Conservation (phyloP, 2,113 vertebrate species). For the Pristiophorus japonicus region DNA sequence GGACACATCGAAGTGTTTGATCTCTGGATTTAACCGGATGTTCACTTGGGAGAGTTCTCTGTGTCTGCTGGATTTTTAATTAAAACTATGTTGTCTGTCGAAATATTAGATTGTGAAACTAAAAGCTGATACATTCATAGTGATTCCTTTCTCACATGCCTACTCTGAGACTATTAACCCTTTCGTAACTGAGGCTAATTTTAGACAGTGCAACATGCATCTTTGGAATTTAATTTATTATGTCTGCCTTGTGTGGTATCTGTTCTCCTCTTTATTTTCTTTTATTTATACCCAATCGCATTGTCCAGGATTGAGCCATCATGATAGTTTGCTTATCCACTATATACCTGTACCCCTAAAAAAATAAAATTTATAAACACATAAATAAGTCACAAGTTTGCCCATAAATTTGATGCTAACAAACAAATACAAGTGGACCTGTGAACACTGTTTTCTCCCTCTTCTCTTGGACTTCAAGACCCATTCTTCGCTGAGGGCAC, state of each 20-base stretch:
- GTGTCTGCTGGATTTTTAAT: neutral
- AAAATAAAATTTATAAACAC: neutral
- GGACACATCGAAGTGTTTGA: neutral
- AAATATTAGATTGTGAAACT: neutral
- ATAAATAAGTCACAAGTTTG: neutral
- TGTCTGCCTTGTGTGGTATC: neutral
- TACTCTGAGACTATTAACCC: neutral
- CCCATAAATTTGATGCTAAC: neutral
- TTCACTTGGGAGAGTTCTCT: slow-evolving; percentile 5
- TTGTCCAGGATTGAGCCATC: neutral
- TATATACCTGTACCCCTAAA: neutral
- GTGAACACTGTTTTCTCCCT: no score
- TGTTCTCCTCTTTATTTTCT: no score
- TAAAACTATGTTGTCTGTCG: neutral
- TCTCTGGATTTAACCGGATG: neutral
- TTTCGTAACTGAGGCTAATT: neutral
- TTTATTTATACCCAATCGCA: no score
- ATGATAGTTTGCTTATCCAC: neutral
- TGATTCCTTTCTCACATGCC: neutral
- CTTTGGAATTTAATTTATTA: neutral
- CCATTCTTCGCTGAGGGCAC: neutral
- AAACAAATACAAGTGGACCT: neutral
- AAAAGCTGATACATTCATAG: neutral
- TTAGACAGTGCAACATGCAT: neutral
- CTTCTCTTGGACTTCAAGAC: neutral